Base-by-base conservation (phyloP, 1,140 invertebrate species). In the Oedothorax gibbosus region DNA sequence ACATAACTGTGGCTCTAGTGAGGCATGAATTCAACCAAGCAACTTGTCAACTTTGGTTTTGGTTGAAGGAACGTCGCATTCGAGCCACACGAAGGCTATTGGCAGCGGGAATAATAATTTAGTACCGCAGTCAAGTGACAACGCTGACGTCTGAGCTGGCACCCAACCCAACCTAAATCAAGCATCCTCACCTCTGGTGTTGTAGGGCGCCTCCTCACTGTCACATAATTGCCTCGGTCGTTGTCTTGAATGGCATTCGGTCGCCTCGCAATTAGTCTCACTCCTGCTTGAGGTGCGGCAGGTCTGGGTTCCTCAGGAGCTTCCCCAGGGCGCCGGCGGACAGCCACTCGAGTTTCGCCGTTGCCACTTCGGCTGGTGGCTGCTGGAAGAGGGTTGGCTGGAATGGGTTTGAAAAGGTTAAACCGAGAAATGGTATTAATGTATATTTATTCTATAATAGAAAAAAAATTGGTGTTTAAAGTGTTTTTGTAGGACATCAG, bases 211-310 rank as follows among this genome's bases (percentile, higher is more conserved):
- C 82, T 77, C 62, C 82, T 18, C 5, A 85, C 82, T 6, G 82
- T 69, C 14, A 85, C 73, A 20, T 69, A 85, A 15, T 85, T 77
- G 9, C 62, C 64, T 51, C 72, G 21, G 4, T 75, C 71, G 14
- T 73, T 49, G 0, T 85, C 73, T 8, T 51, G 51, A 0, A 77
- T 64, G 11, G 72, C 82, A 51, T 85, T 85, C 11, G 80, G 80
- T 0, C 80, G 68, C 10, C 80, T n/a, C 6, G 80, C 80, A 5
- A 82, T 66, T 3, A 82, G 57, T 8, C 72, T 53, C 0, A 77
- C 82, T 0, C 73, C 72, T 60, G 76, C 72, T 5, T 73, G 64
- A 6, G 68, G 5, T 60, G 76, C 72, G 8, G 72, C 73, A 10
- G 68, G 1, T 2, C 65, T 49, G 18, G 68, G 65, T 15, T 68